Evolutionary conservation across 2,113 vertebrate genomes (phyloP).

Genomic region (Spermophilus dauricus): DNA sequence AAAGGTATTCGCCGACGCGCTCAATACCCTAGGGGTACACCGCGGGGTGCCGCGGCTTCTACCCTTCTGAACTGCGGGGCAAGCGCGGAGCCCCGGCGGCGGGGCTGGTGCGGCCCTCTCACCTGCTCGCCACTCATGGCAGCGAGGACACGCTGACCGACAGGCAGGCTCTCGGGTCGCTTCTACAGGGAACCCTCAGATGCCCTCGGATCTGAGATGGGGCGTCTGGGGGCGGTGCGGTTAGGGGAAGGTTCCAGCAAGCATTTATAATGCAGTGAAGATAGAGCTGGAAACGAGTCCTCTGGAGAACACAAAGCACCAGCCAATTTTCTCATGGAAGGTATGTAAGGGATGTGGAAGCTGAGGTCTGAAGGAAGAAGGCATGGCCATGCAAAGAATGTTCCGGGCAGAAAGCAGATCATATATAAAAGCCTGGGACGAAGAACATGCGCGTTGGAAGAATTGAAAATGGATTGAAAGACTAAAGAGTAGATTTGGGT

Average conservation of each 20-base stretch:
- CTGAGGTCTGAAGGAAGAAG: background rate
- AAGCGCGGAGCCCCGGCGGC: background rate
- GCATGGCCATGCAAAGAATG: background rate
- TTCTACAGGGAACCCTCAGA: background rate
- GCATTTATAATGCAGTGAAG: background rate
- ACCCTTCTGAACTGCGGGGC: background rate
- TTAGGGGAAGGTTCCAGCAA: background rate
- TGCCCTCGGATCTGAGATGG: accelerated
- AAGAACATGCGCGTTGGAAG: background rate
- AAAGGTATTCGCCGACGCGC: background rate
- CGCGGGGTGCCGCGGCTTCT: accelerated
- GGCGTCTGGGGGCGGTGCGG: accelerated
- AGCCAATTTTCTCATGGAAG: background rate
- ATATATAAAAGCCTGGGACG: background rate
- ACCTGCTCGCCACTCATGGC: constrained; percentile 85
- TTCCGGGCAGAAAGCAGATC: background rate
- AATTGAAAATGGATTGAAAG: background rate
- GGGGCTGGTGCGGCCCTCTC: constrained; percentile 1
- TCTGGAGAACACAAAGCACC: background rate
- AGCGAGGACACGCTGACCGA: background rate
- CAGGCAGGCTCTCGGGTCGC: accelerated
- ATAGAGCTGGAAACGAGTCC: background rate
- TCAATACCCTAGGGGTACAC: background rate
- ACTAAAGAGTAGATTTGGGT: background rate
- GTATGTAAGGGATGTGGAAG: background rate